Evolutionary conservation across 2,888 invertebrate genomes (phyloP).

Genomic region (Nasonovia ribisnigri): DNA sequence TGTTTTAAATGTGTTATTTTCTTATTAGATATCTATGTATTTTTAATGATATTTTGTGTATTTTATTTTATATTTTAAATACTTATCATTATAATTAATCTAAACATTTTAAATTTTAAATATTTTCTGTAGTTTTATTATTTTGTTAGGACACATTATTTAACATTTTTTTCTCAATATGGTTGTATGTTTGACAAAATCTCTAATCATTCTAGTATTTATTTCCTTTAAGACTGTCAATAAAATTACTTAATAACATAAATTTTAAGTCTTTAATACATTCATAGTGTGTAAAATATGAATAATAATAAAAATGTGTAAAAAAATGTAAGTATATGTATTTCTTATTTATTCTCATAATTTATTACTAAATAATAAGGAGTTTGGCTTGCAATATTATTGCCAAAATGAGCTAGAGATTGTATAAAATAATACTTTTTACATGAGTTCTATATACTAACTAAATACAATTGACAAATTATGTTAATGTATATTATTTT

Average conservation of each 20-base stretch:
- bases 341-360: neutral
- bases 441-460: neutral
- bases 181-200: conserved; percentile 53
- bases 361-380: neutral
- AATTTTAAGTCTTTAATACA: conserved; percentile 44
- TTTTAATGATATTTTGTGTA: conserved; percentile 42
- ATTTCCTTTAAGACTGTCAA: conserved; percentile 60
- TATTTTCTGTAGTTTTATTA: conserved; percentile 22
- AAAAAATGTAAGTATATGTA: neutral
- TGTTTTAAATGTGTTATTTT: conserved; percentile 45
- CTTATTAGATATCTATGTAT: conserved; percentile 48
- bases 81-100: conserved; percentile 36
- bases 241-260: conserved; percentile 55
- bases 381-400: neutral
- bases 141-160: conserved; percentile 32
- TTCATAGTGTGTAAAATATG: conserved; percentile 41
- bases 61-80: conserved; percentile 47
- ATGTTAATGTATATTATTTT: too few relatives aligned
- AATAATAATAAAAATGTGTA: neutral
- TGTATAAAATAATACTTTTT: neutral
- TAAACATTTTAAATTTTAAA: conserved; percentile 5
- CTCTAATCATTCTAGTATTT: conserved; percentile 57
- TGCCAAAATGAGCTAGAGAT: neutral
- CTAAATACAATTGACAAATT: neutral
- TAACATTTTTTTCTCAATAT: conserved; percentile 42